These are phyloP conservation scores for Enteromius unitaeniatus DNA, from an alignment of 2,797 vertebrate species.

Conservation along the genomic window DNA sequence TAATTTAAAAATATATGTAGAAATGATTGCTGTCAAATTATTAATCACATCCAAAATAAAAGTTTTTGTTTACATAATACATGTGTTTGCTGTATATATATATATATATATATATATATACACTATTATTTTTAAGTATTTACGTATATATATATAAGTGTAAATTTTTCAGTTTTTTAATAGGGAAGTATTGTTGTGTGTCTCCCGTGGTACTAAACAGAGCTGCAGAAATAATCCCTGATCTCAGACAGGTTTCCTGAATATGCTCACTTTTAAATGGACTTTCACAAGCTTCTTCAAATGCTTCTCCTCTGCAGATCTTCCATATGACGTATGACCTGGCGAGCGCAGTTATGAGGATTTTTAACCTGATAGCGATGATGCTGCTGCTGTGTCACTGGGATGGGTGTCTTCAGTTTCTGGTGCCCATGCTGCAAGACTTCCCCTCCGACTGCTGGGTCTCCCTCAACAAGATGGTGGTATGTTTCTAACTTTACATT, in stretches of 20 bases:
- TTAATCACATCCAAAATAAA: no score
- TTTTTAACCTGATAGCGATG: constrained; percentile 95
- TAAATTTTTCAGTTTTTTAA: neutral
- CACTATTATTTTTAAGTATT: no score
- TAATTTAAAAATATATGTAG: neutral
- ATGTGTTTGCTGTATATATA: no score
- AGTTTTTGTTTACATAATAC: no score
- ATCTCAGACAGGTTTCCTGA: neutral
- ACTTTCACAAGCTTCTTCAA: neutral
- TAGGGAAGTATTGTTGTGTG: neutral
- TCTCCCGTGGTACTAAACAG: neutral
- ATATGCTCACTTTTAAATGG: neutral
- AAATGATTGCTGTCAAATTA: neutral
- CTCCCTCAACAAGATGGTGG: constrained; percentile 97
- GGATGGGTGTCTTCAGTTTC: constrained; percentile 95
- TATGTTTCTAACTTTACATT: constrained; percentile 62
- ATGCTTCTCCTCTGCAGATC: constrained; percentile 75
- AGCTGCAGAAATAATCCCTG: neutral
- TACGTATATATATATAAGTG: neutral
- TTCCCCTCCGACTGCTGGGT: constrained; percentile 95
- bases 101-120: no score
- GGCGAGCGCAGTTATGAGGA: constrained; percentile 94
- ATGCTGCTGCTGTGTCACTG: constrained; percentile 96
- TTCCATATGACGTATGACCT: constrained; percentile 98
- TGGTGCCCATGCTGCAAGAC: constrained; percentile 95